Evolutionary conservation across 2,888 invertebrate genomes (phyloP).

Genomic region (Sinotaia quadrata): DNA sequence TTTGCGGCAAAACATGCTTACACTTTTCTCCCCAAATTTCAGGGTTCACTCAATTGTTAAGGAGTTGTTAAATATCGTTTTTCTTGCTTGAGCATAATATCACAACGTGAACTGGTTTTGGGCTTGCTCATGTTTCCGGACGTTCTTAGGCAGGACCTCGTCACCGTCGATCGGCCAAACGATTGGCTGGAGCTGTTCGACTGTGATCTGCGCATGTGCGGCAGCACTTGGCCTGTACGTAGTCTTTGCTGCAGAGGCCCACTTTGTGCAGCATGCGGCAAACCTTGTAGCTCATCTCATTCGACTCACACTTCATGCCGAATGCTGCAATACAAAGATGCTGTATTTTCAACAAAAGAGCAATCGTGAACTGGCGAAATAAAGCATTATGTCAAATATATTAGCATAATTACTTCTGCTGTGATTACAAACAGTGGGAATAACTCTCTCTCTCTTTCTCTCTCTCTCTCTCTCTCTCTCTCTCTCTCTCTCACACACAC

Average conservation of each 20-base stretch:
- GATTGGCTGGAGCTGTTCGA: slow-evolving; percentile 30
- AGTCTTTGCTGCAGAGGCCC: slow-evolving; percentile 63
- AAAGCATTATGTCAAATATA: not conserved
- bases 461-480: slow-evolving; percentile 6
- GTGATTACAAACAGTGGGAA: not conserved
- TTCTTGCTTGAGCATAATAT: too few relatives aligned
- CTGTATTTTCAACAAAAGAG: not conserved
- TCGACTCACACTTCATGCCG: slow-evolving; percentile 53
- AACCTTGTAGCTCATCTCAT: slow-evolving; percentile 61
- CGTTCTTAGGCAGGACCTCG: not conserved
- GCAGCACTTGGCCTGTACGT: slow-evolving; percentile 66
- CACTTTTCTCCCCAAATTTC: too few relatives aligned
- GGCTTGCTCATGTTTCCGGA: not conserved
- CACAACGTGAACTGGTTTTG: slow-evolving; percentile 3
- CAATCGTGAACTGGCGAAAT: not conserved
- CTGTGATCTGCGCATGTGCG: slow-evolving; percentile 54
- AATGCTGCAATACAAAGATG: slow-evolving; percentile 47
- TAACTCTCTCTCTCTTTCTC: not conserved
- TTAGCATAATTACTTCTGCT: not conserved
- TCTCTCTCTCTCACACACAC: not conserved
- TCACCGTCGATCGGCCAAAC: slow-evolving; percentile 24
- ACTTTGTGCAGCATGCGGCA: slow-evolving; percentile 60
- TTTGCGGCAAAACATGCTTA: too few relatives aligned
- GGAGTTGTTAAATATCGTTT: too few relatives aligned
- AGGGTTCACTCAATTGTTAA: too few relatives aligned